Evolutionary conservation across 1,140 invertebrate species (phyloP), one percentile per base, ranked within the genome.

Genomic region (Pseudoatta argentina): DNA sequence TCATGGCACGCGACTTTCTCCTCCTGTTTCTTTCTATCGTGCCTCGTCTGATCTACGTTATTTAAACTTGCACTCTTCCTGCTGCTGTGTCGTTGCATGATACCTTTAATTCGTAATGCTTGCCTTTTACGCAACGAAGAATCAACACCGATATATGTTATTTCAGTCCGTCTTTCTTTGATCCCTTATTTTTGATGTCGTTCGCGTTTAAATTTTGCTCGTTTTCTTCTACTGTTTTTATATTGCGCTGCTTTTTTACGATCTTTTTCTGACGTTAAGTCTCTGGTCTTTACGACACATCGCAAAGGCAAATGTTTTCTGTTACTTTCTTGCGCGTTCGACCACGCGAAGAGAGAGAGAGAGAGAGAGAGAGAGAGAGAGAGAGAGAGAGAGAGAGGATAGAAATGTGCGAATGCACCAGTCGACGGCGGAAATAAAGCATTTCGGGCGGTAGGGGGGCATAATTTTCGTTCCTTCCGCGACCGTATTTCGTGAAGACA

Each of bases 381-480:
- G 51, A 14, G 8, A 44, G 27, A 27, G 1, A n/a, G 10, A 10
- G 21, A 61, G 8, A 61, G 27, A 34, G 14, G n/a, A 14, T 24
- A 48, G 87, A 67, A 57, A 73, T 82, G 78, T 55, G 63, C 51
- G 87, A 88, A 85, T 71, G 69, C 78, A 24, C 51, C 71, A 85
- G 55, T 53, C 82, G 83, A 64, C 82, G 57, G 30, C 69, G 87
- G 87, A 86, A 91, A 89, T 91, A 91, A 91, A 91, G 86, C 79
- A 90, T 90, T 86, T 90, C 86, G 67, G 63, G 51, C 8, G 51
- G 57, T 57, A 51, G 18, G 30, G 24, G 86, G 66, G 89, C 77
- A 92, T 92, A 93, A 93, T 93, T 93, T 93, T 93, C 93, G 89
- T 86, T 86, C 89, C 90, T 93, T 86, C 78, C 83, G 73, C 86